A percentile compares a stretch with the other conserved stretches of the same genome.
phyloP scores from a whole-genome alignment of 2,888 invertebrate species.

The Octonoba sinensis region DNA sequence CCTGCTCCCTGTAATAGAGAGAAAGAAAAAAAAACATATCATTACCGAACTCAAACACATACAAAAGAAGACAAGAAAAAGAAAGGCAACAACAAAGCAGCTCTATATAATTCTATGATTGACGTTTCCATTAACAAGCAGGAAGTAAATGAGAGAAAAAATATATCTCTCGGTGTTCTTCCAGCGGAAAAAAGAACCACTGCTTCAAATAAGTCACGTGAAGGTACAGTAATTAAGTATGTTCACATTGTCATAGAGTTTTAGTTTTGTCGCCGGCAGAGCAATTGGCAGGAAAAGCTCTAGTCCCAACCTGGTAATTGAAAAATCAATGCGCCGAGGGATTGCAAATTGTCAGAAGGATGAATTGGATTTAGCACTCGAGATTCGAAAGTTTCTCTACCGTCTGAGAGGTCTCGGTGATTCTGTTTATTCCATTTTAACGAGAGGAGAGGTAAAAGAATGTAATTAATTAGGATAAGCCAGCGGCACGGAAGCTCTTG shows the following conservation, averaged over 20 bases:
- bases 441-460: too few species aligned
- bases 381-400: too few species aligned
- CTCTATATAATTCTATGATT: neutral
- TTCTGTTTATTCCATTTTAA: too few species aligned
- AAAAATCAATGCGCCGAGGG: slow-evolving; percentile 6
- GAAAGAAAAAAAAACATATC: slow-evolving; percentile 5
- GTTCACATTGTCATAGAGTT: neutral
- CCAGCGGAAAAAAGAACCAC: too few species aligned
- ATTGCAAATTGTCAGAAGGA: neutral
- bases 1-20: slow-evolving; percentile 86
- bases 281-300: neutral
- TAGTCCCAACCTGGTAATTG: neutral
- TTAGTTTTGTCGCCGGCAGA: neutral
- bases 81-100: neutral
- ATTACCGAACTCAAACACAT: too few species aligned
- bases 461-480: too few species aligned
- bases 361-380: too few species aligned
- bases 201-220: too few species aligned
- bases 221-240: neutral
- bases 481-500: too few species aligned
- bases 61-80: too few species aligned
- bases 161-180: too few species aligned
- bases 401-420: too few species aligned
- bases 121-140: neutral
- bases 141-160: neutral